Conservation (phyloP, 2,113 vertebrate species). For the Vanacampus margaritifer region DNA sequence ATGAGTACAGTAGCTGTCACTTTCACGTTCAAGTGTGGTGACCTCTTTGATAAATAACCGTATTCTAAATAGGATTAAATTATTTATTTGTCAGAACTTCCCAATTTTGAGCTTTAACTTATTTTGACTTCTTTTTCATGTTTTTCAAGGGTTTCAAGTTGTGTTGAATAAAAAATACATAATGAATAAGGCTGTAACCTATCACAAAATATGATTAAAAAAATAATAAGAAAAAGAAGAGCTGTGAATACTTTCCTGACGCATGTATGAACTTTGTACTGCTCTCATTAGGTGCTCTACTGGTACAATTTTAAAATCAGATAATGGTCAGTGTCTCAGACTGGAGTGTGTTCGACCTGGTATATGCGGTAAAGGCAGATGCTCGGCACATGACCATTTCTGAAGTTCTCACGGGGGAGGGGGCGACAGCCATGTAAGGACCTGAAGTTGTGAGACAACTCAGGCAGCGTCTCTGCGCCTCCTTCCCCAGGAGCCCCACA, state of each 20-base stretch:
- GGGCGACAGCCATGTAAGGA: slow-evolving; percentile 55
- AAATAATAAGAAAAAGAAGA: neutral
- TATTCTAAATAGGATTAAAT: too few relatives aligned
- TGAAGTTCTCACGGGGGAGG: slow-evolving; percentile 38
- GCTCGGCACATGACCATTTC: slow-evolving; percentile 46
- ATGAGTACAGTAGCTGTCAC: too few relatives aligned
- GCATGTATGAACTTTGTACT: neutral
- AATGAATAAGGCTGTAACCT: neutral
- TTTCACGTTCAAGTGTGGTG: too few relatives aligned
- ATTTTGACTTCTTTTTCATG: too few relatives aligned
- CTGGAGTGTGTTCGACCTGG: neutral
- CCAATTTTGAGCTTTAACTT: too few relatives aligned
- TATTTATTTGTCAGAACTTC: too few relatives aligned
- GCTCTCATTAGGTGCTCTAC: neutral
- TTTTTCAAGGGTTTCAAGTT: too few relatives aligned
- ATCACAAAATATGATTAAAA: too few relatives aligned
- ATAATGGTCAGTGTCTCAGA: neutral
- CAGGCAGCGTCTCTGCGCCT: slow-evolving; percentile 46
- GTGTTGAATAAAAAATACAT: too few relatives aligned
- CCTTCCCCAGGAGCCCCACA: slow-evolving; percentile 30
- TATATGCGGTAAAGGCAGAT: slow-evolving; percentile 39
- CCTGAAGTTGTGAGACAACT: slow-evolving; percentile 53
- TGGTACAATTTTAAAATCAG: neutral
- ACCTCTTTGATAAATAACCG: too few relatives aligned
- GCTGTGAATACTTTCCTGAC: neutral